Evolutionary conservation across 37 sponge, comb jelly and placozoan species (phyloP).

Genomic region (Hormiphora californensis): DNA sequence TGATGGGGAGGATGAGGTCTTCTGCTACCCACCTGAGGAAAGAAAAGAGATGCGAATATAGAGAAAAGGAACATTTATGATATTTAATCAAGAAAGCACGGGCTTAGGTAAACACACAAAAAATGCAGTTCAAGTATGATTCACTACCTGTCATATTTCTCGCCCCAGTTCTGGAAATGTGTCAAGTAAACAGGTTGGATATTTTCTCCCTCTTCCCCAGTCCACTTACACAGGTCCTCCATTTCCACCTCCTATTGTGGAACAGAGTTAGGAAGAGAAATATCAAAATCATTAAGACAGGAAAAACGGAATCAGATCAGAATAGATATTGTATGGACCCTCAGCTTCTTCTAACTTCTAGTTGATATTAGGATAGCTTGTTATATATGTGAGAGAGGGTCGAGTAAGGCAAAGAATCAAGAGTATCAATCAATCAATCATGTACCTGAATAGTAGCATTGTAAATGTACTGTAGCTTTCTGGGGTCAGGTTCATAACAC

Average conservation of each 20-base stretch:
- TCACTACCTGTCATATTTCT: not conserved
- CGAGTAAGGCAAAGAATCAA: no score
- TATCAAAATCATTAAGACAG: no score
- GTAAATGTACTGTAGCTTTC: slow-evolving; percentile 39
- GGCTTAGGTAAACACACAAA: not conserved
- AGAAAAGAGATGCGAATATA: no score
- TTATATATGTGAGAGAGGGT: no score
- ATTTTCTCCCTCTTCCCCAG: not conserved
- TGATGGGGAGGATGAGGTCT: not conserved
- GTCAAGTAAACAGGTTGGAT: slow-evolving; percentile 3
- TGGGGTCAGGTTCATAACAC: slow-evolving; percentile 43
- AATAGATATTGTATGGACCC: no score
- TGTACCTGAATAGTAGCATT: not conserved
- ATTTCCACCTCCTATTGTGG: not conserved
- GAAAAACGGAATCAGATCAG: no score
- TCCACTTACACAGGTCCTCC: not conserved
- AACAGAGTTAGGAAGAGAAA: no score
- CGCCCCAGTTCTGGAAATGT: slow-evolving; percentile 50
- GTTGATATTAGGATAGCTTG: no score
- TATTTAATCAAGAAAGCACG: not conserved
- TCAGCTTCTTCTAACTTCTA: no score
- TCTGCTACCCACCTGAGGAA: slow-evolving; percentile 44
- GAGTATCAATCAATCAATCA: no score
- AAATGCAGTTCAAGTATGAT: not conserved
- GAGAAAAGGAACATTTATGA: no score